A percentile compares a stretch with the other conserved stretches of the same genome.
Evolutionary conservation across 2,797 vertebrate genomes (phyloP).

Genomic region (Malurus leucopterus): DNA sequence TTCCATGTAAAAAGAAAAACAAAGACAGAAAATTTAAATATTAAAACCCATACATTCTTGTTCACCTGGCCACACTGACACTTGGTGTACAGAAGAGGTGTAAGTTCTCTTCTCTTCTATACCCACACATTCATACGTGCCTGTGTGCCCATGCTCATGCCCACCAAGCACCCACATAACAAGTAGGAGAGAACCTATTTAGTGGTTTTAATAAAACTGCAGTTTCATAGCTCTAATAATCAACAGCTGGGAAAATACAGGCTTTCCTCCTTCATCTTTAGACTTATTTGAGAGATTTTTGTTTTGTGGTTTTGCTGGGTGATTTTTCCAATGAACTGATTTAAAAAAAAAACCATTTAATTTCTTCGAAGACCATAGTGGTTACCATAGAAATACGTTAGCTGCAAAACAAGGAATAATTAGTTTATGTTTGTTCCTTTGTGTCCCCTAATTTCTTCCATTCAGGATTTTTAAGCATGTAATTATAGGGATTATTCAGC

Average conservation of each 20-base stretch:
- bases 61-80: not conserved
- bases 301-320: conserved; percentile 43
- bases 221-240: conserved; percentile 4
- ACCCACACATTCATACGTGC: not conserved
- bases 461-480: conserved; percentile 64
- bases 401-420: conserved; percentile 61
- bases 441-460: conserved; percentile 71
- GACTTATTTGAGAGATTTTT: conserved; percentile 28
- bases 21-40: not conserved
- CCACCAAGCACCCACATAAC: not conserved
- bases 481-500: conserved; percentile 72
- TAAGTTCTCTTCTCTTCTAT: not conserved
- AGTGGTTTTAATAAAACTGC: conserved; percentile 37
- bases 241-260: conserved; percentile 20
- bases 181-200: not conserved
- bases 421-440: conserved; percentile 63
- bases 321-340: conserved; percentile 39
- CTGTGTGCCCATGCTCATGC: not conserved
- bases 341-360: conserved; percentile 22
- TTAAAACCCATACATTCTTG: too few relatives aligned
- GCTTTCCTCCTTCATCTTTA: conserved; percentile 21
- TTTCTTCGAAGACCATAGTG: conserved; percentile 19
- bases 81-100: not conserved
- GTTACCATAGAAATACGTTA: conserved; percentile 58
- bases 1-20: not conserved